Conservation (phyloP, 2,888 invertebrate genomes). For the Agrenia bidenticulata region DNA sequence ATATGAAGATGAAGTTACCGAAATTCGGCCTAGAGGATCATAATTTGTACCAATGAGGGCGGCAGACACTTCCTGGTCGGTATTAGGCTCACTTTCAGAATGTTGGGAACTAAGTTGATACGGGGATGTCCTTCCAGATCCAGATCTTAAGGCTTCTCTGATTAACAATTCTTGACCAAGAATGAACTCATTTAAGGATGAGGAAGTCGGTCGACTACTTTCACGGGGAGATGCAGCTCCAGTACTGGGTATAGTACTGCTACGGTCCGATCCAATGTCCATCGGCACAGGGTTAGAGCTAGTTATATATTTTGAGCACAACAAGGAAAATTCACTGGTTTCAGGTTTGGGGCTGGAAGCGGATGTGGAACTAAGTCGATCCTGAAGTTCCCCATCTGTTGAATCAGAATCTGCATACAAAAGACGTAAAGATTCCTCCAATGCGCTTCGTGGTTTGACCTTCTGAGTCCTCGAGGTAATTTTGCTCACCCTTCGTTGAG, state of each 20-base stretch:
- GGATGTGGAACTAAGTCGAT: background rate
- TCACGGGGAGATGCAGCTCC: slow-evolving; percentile 36
- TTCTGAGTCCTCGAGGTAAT: slow-evolving; percentile 31
- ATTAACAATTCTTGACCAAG: slow-evolving; percentile 41
- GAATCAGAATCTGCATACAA: slow-evolving; percentile 47
- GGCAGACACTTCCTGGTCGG: slow-evolving; percentile 65
- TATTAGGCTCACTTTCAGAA: slow-evolving; percentile 59
- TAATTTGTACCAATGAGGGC: slow-evolving; percentile 52
- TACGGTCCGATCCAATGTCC: slow-evolving; percentile 37
- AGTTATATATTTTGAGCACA: slow-evolving; percentile 25
- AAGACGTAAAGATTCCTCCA: slow-evolving; percentile 51
- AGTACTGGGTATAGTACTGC: slow-evolving; percentile 38
- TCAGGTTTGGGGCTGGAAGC: background rate
- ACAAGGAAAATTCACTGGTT: background rate
- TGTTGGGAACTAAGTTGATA: slow-evolving; percentile 66
- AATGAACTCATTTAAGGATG: slow-evolving; percentile 40
- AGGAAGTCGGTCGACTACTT: slow-evolving; percentile 41
- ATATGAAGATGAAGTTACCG: slow-evolving; percentile 63
- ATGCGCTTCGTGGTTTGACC: slow-evolving; percentile 40
- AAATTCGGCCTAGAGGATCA: slow-evolving; percentile 44
- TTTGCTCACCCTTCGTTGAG: slow-evolving; percentile 32
- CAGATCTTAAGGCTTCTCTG: slow-evolving; percentile 38
- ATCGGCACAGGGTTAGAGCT: slow-evolving; percentile 42
- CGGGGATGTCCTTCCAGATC: slow-evolving; percentile 35
- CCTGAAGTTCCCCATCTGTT: slow-evolving; percentile 16